Base-by-base conservation (phyloP, 2,113 vertebrate species). In the Bolborhynchus lineola region DNA sequence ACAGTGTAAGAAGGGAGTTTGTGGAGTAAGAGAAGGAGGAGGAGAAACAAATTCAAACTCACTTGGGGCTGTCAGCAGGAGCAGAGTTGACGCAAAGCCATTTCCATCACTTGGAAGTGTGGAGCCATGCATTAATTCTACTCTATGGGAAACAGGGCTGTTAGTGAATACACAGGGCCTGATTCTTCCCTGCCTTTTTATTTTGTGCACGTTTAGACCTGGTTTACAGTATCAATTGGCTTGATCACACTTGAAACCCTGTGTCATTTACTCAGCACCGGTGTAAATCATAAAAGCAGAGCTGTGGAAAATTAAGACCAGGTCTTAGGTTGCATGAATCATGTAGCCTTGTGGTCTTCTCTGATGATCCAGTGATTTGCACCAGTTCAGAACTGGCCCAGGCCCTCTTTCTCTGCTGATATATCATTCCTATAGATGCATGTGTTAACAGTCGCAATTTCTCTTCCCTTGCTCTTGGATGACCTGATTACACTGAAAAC, bases 401-500 rank as follows among this genome's bases (percentile, higher is more conserved):
- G 74, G n/a, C 52, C 29, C 46, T 59, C 53, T 53, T 53, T 67
- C 64, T 72, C 29, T 89, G 70, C 74, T 72, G 69, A 84, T 71
- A 31, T n/a, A 84, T 89, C 69, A 60, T 47, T 92, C 75, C 52
- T 71, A 16, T 28, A 77, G 50, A 41, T 44, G 14, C 44, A 41
- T 19, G 72, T 68, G 65, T 80, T 92, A 95, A 81, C 44, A 78
- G 5, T 63, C 57, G 49, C 57, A 8, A 7, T 74, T 82, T 63
- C 35, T 91, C 37, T 92, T 35, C 31, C 25, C 35, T 94, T 86
- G 57, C 74, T 88, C 62, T 4, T 41, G 67, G 72, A 57, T 87
- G 67, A 94, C 91, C 89, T 84, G 86, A 90, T 95, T 71, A 90
- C 28, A 7, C 72, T 74, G 62, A 95, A 96, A 97, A 75, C 31